These are phyloP conservation scores for Riptortus pedestris DNA, from an alignment of 1,140 invertebrate species.

Conservation along the genomic window DNA sequence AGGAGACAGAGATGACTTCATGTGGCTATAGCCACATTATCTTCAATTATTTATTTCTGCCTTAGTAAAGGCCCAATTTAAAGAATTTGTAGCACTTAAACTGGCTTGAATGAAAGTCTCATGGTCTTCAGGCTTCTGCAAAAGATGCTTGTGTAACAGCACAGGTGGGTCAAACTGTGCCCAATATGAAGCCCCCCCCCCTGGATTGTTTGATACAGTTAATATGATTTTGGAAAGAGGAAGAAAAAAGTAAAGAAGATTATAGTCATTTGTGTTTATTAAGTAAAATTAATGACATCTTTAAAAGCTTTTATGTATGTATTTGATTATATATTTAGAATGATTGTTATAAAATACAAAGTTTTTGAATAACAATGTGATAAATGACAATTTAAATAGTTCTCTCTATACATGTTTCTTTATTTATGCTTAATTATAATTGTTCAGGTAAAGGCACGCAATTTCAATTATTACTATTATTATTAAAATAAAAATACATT, in stretches of 20 bases:
- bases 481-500: slow-evolving; percentile 1
- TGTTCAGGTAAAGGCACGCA: slow-evolving; percentile 24
- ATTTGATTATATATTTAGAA: slow-evolving; percentile 24
- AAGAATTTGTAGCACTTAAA: too few relatives aligned
- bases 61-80: too few relatives aligned
- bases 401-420: slow-evolving; percentile 12
- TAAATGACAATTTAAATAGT: slow-evolving; percentile 20
- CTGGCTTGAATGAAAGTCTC: too few relatives aligned
- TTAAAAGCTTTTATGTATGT: slow-evolving; percentile 24
- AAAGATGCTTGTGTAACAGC: too few relatives aligned
- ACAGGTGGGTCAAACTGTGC: too few relatives aligned
- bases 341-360: slow-evolving; percentile 24
- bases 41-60: too few relatives aligned
- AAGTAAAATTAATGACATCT: slow-evolving; percentile 24
- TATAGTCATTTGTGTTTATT: slow-evolving; percentile 16
- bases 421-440: slow-evolving; percentile 19
- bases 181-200: too few relatives aligned
- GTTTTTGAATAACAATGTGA: slow-evolving; percentile 17
- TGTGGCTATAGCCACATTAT: too few relatives aligned
- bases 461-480: slow-evolving; percentile 12
- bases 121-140: too few relatives aligned
- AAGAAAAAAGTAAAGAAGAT: not conserved
- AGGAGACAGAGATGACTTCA: too few relatives aligned
- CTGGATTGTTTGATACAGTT: too few relatives aligned
- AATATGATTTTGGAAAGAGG: too few relatives aligned